A percentile compares a stretch with the other conserved stretches of the same genome.
Conservation (phyloP, 2,888 invertebrate species). For the Thereva nobilitata region DNA sequence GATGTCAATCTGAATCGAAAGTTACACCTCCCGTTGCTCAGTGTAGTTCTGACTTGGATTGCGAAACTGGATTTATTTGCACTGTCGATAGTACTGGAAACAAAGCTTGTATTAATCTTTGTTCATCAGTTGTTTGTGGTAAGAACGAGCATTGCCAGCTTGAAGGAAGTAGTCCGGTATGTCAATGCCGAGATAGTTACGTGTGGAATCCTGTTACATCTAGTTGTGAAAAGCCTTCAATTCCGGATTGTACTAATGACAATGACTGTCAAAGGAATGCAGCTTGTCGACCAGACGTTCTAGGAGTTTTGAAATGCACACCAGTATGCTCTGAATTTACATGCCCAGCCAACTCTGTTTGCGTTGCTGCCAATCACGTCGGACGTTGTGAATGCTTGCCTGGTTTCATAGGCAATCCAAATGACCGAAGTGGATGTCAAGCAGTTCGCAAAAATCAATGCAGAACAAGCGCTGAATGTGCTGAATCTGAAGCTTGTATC, state of each 20-base stretch:
- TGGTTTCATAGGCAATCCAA: constrained; percentile 87
- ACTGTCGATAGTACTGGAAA: constrained; percentile 65
- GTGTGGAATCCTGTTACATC: constrained; percentile 84
- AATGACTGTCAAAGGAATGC: constrained; percentile 71
- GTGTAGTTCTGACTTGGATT: constrained; percentile 73
- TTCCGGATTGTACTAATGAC: constrained; percentile 77
- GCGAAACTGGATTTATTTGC: constrained; percentile 72
- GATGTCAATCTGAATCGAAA: constrained; percentile 74
- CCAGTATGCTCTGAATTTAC: constrained; percentile 79
- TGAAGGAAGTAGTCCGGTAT: constrained; percentile 70
- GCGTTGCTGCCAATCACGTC: constrained; percentile 72
- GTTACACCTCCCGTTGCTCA: constrained; percentile 61
- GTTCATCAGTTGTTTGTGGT: constrained; percentile 79
- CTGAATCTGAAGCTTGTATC: constrained; percentile 80
- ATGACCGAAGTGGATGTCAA: constrained; percentile 85
- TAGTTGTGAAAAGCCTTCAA: constrained; percentile 81
- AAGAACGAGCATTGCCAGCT: constrained; percentile 79
- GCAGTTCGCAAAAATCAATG: constrained; percentile 75
- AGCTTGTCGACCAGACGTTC: constrained; percentile 79
- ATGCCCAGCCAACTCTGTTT: constrained; percentile 82
- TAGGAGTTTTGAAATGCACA: constrained; percentile 82
- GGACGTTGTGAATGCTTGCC: constrained; percentile 82
- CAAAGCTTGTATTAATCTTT: constrained; percentile 76
- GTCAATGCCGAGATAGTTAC: constrained; percentile 77
- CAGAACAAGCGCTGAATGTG: constrained; percentile 77